phyloP scores from a whole-genome alignment of 2,113 vertebrate species.

The Equus przewalskii region DNA sequence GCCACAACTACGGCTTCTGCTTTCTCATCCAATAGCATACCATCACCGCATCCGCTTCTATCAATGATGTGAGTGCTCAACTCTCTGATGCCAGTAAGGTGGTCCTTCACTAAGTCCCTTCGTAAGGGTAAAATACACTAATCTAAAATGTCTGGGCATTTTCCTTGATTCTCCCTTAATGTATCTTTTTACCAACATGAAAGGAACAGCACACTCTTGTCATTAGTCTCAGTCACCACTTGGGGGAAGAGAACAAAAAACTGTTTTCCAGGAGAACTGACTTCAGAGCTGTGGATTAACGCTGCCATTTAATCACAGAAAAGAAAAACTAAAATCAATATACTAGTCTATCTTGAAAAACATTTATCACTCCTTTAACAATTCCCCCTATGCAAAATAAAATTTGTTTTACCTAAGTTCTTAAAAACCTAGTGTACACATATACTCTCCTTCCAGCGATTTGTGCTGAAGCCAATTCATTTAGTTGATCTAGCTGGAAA shows the following conservation, averaged over 20 bases:
- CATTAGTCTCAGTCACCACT: neutral
- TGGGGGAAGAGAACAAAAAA: neutral
- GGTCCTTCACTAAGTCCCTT: neutral
- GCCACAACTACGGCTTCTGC: neutral
- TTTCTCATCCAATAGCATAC: neutral
- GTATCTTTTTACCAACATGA: neutral
- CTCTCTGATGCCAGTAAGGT: neutral
- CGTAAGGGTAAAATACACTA: neutral
- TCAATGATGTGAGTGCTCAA: neutral
- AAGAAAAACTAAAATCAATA: slow-evolving; percentile 12
- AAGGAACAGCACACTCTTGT: slow-evolving; percentile 3
- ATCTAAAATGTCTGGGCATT: neutral
- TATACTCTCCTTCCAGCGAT: neutral
- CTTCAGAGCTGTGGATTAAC: neutral
- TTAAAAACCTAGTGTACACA: neutral
- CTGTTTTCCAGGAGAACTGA: neutral
- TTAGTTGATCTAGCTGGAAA: neutral
- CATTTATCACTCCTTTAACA: neutral
- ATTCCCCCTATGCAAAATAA: neutral
- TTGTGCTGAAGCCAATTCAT: neutral
- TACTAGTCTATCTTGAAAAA: neutral
- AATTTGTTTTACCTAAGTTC: slow-evolving; percentile 10
- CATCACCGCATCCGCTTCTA: neutral
- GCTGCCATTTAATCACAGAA: neutral
- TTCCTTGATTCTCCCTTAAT: neutral